Conservation (phyloP, 2,797 vertebrate genomes). For the Eptatretus atami region DNA sequence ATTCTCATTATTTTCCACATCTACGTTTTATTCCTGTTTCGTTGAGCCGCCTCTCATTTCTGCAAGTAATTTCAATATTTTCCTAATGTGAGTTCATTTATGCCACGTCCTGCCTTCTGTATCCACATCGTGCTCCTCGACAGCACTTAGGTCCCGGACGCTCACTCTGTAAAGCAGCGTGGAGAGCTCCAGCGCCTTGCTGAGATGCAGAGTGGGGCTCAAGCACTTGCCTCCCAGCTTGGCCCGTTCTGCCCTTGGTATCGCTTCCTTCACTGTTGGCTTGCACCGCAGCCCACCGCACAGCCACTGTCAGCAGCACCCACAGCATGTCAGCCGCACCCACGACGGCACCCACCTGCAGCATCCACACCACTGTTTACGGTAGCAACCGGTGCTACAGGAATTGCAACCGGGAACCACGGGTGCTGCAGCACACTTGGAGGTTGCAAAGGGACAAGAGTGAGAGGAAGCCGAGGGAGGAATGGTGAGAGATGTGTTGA, state of each 20-base stretch:
- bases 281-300: slow-evolving; percentile 27
- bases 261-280: slow-evolving; percentile 30
- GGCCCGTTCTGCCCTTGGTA: slow-evolving; percentile 24
- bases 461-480: too few species aligned
- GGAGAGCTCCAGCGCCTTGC: slow-evolving; percentile 20
- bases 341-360: neutral
- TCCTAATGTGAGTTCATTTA: neutral
- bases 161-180: slow-evolving; percentile 19
- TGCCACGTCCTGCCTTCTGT: neutral
- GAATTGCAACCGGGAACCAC: too few species aligned
- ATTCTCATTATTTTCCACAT: too few species aligned
- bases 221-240: slow-evolving; percentile 34
- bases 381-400: too few species aligned
- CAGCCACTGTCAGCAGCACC: slow-evolving; percentile 62
- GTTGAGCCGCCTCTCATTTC: too few species aligned
- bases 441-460: too few species aligned
- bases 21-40: too few species aligned
- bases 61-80: too few species aligned
- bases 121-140: slow-evolving; percentile 8
- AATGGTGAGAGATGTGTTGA: too few species aligned
- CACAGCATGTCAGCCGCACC: slow-evolving; percentile 61
- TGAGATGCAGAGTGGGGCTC: slow-evolving; percentile 19
- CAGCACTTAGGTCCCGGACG: slow-evolving; percentile 28
- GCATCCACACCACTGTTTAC: too few species aligned
- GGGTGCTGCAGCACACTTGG: too few species aligned